Base-by-base conservation (phyloP, 2,888 invertebrate species). In the Notodonta dromedarius region DNA sequence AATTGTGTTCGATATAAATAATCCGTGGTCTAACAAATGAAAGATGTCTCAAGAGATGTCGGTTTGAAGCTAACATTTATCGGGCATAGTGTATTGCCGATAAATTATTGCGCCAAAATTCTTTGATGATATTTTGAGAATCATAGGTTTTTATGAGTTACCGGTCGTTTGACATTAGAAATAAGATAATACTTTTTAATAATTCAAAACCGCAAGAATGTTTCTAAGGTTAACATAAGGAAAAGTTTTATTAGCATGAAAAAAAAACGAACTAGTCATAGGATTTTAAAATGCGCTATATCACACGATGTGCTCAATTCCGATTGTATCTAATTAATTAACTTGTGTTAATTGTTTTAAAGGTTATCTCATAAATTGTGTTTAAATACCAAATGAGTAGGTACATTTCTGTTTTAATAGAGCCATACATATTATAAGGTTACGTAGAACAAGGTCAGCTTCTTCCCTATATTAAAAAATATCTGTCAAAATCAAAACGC, bases 1-100 rank as follows among this genome's bases (percentile, higher is more conserved):
- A 90, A 86, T 83, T 83, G 86, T 86, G 85, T 84, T 84, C 78
- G 79, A 84, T 79, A 85, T 89, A 87, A 91, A 90, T 89, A 88
- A 88, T 86, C 84, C 83, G 83, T 83, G 76, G 84, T 82, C 74
- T 72, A 67, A 66, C 69, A 81, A 79, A 83, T 88, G 88, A 90
- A 80, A 86, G 84, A 90, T 87, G 85, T 73, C 73, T 67, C 82
- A 80, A 78, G 79, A 73, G 67, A 80, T 80, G 72, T 74, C 69
- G 76, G 77, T 73, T 76, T 74, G 76, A 13, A n/a, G 46, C 46
- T 46, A 42, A 42, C 11, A 42, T 12, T 2, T 35, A 35, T 35
- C 35, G 35, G 4, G 7, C 35, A 7, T 6, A 35, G 6, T 35
- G 35, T 35, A 35, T 4, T 6, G 35, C 7, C 35, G 35, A 35